Base-by-base conservation (phyloP, 2,113 vertebrate species). In the Channa maculata region DNA sequence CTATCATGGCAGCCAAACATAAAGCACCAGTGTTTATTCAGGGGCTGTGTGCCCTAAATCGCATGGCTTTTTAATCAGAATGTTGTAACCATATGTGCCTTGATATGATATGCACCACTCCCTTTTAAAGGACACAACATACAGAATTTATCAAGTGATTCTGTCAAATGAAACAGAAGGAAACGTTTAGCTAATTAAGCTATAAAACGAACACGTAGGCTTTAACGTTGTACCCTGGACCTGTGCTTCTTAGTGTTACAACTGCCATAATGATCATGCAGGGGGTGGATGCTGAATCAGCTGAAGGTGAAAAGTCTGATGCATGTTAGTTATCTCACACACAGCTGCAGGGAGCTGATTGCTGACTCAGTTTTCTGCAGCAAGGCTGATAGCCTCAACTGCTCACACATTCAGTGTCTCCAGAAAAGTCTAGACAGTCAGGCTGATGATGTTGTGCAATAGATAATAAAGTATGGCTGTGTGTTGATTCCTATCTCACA, bases 321-420 rank as follows among this genome's bases (percentile, higher is more conserved):
- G 46, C 37, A 8, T 67, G 43, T 64, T 15, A 77, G 58, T 53
- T 10, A 0, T 62, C 11, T 61, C 6, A n/a, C 13, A 67, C 38
- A 53, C 77, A 85, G 75, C 77, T 67, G 71, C 68, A 49, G 6
- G 5, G 38, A 65, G 36, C n/a, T 50, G 33, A 57, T 63, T 2
- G 43, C 48, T 68, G 69, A 58, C 38, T 80, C 51, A 78, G 39
- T n/a, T 69, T 59, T 61, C 80, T 74, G 80, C 41, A 38, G 77
- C 5, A 64, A 70, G 13, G 53, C 45, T 3, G 3, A 41, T 8
- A 6, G 37, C 57, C 46, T 33, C 4, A 12, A 24, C 1, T 24
- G 24, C 36, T 70, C 41, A 49, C 46, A 65, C 50, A 12, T 49
- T 65, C 6, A 0, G 9, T 43, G 43, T 10, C 38, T 12, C 41